Base-by-base conservation (phyloP, 1,140 invertebrate species). In the Cotesia typhae region DNA sequence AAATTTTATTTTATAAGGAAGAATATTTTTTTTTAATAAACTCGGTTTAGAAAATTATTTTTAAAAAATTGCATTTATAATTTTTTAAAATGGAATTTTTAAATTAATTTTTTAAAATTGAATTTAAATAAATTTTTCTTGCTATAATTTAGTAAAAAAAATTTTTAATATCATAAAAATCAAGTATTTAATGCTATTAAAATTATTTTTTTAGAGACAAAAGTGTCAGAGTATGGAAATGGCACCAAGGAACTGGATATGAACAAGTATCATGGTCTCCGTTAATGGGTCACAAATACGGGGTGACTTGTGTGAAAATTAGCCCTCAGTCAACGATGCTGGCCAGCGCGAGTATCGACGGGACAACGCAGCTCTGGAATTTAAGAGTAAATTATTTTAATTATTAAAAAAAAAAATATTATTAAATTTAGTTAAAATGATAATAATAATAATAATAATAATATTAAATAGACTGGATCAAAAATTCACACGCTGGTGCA, bases 321-420 rank as follows among this genome's bases (percentile, higher is more conserved):
- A 93, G 92, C 12, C 92, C 93, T 0, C 90, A 90, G 81, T 91
- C 91, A 35, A 91, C 90, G 1, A 89, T 92, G 82, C 79, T 95
- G 14, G 92, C 91, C 1, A 90, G 91, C 4, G 88, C 91, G 28
- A 94, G 92, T 14, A 92, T 92, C 17, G 93, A 94, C 82, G 93
- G 93, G 3, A 91, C 88, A 64, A 89, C 91, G 4, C 87, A 92
- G 60, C 81, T 94, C 5, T 94, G 93, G 92, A 91, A 92, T 83
- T 82, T 90, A 20, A 73, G 84, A 53, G 83, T 85, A 47, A 1
- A 28, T 28, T 28, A 28, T 28, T 28, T 76, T 63, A 71, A 55
- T 37, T 37, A 14, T 28, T 28, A 28, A 28, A 28, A 28, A 28
- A 28, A 28, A 28, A 28, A 28, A 28, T 35, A 6, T 61, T 7